Base-by-base conservation (phyloP, 2,888 invertebrate genomes). In the Pyrrhia umbra region DNA sequence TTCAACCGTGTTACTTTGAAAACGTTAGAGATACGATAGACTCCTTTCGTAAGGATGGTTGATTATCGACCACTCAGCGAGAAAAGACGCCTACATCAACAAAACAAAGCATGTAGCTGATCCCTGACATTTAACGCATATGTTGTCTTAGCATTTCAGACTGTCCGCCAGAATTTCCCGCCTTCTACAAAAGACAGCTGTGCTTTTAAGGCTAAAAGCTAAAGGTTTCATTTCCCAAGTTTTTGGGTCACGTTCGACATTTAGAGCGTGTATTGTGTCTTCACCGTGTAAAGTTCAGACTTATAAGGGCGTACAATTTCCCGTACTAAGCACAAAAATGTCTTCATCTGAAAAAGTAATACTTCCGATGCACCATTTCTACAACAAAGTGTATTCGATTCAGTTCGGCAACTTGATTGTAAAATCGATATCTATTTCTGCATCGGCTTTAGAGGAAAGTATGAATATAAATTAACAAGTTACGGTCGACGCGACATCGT, bases 201-300 rank as follows among this genome's bases (percentile, higher is more conserved):
- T 25, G 37, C 8, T 39, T 45, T 37, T 40, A 46, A 30, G 23
- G 18, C 45, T 15, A 10, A 39, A 27, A 34, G 20, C 39, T 15
- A 6, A 23, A 34, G 6, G 15, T 18, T 30, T 5, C 8, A 23
- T 4, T 20, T 40, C 23, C 25, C 8, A 27, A 21, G 25, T 60
- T 50, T 54, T 34, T 50, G 9, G 46, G 57, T 58, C 61, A 66
- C 20, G 21, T 15, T 62, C 40, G 20, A 42, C 15, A 60, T 54
- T 65, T 18, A 30, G 49, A 54, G 23, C 49, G 23, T 42, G 15
- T 27, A 15, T 21, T 30, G 5, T 20, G 20, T 27, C 37, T 37
- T 4, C 10, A 49, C 18, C 37, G 16, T 47, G 16, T 6, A 10
- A 39, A 3, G 2, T 20, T 15, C 15, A 18, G 15, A 9, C 6